phyloP scores from a whole-genome alignment of 2,797 vertebrate genomes.

The Phalanger gymnotis region DNA sequence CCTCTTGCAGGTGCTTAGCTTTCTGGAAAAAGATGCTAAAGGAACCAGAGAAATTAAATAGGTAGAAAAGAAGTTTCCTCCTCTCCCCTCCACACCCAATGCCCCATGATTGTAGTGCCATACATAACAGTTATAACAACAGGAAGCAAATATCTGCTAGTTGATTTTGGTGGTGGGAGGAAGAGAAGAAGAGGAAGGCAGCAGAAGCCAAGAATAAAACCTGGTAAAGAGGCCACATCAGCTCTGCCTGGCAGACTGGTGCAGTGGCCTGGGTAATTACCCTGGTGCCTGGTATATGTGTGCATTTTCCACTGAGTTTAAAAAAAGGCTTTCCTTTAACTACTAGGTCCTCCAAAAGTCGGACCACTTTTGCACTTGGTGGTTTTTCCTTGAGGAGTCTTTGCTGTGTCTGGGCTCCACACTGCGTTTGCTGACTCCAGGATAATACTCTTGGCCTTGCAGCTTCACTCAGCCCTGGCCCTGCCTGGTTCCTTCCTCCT shows the following conservation, averaged over 20 bases:
- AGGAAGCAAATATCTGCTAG: slow-evolving; percentile 22
- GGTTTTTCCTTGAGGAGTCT: slow-evolving; percentile 74
- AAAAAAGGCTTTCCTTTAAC: slow-evolving; percentile 78
- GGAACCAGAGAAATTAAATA: not conserved
- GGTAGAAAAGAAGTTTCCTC: not conserved
- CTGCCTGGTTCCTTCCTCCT: not conserved
- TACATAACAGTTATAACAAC: slow-evolving; percentile 7
- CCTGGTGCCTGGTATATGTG: slow-evolving; percentile 69
- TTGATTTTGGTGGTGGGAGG: slow-evolving; percentile 55
- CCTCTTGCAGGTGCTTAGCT: slow-evolving; percentile 19
- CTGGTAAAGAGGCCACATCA: slow-evolving; percentile 69
- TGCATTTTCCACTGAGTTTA: slow-evolving; percentile 76
- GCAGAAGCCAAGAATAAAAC: slow-evolving; percentile 63
- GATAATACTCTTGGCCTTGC: slow-evolving; percentile 32
- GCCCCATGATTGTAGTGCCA: not conserved
- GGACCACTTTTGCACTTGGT: slow-evolving; percentile 63
- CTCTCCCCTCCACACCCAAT: not conserved
- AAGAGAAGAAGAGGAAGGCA: slow-evolving; percentile 34
- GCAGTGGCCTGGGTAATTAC: slow-evolving; percentile 73
- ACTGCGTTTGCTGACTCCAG: slow-evolving; percentile 75
- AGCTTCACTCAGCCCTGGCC: slow-evolving; percentile 48
- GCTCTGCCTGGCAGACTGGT: slow-evolving; percentile 58
- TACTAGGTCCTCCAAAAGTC: slow-evolving; percentile 74
- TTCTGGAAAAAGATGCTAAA: slow-evolving; percentile 46
- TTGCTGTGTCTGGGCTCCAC: slow-evolving; percentile 58